Conservation (phyloP, 2,113 vertebrate species). For the Bubalus kerabau region DNA sequence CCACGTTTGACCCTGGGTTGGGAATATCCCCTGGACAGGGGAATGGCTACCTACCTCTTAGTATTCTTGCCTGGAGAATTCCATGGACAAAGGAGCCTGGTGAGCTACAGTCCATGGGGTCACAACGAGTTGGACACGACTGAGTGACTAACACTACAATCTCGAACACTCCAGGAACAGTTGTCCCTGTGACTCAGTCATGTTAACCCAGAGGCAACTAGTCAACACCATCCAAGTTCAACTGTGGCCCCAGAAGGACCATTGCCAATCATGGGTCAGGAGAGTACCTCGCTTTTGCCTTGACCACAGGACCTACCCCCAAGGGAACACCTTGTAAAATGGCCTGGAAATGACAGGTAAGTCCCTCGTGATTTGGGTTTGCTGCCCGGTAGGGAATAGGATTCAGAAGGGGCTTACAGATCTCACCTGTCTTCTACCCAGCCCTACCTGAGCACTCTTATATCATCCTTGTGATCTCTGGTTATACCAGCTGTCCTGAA, state of each 20-base stretch:
- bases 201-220: neutral
- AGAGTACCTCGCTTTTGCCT: neutral
- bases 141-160: neutral
- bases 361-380: neutral
- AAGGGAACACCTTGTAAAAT: no score
- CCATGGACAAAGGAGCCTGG: neutral
- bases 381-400: neutral
- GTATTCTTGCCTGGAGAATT: neutral
- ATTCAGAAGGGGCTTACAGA: neutral
- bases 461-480: neutral
- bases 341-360: neutral
- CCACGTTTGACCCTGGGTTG: neutral
- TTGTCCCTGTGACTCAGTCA: neutral
- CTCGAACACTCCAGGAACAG: neutral
- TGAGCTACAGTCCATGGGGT: neutral
- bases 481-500: neutral
- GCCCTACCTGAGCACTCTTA: neutral
- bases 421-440: neutral
- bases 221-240: neutral
- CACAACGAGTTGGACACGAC: neutral
- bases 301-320: neutral
- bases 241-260: neutral
- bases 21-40: neutral
- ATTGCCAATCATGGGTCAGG: neutral
- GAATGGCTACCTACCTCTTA: neutral